Evolutionary conservation across 2,113 vertebrate species (phyloP).

Genomic region (Phalacrocorax brasilianus): DNA sequence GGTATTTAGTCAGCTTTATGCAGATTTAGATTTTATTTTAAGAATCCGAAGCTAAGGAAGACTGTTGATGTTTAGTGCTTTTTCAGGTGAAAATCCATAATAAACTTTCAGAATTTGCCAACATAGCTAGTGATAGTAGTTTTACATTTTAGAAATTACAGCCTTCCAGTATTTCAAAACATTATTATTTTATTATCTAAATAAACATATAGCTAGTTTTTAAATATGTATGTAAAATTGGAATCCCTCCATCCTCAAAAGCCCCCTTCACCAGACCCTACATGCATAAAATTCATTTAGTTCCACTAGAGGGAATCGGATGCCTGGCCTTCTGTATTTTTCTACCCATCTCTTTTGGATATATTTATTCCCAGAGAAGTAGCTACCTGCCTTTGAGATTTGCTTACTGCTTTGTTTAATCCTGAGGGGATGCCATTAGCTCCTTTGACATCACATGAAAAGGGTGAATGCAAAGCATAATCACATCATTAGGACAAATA

Average conservation of each 20-base stretch:
- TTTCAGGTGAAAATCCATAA: not conserved
- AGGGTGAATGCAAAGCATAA: not conserved
- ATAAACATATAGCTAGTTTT: not conserved
- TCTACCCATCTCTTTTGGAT: not conserved
- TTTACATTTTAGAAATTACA: not conserved
- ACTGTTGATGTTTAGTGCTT: not conserved
- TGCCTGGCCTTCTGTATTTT: not conserved
- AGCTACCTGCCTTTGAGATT: not conserved
- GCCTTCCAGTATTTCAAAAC: not conserved
- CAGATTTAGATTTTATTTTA: not conserved
- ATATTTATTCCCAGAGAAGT: not conserved
- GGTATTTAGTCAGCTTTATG: not conserved
- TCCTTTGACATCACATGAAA: not conserved
- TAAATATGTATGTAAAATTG: not conserved
- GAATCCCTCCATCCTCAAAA: not conserved
- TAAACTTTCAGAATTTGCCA: not conserved
- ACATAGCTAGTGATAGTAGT: not conserved
- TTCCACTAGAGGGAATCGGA: not conserved
- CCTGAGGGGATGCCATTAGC: not conserved
- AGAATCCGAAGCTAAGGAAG: not conserved
- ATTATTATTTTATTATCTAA: not conserved
- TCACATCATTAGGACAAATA: constrained; percentile 22
- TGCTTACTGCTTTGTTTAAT: constrained; percentile 4
- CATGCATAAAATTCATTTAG: not conserved
- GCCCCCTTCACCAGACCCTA: not conserved